Conservation (phyloP, 2,113 vertebrate species). For the Emydocephalus ijimae region DNA sequence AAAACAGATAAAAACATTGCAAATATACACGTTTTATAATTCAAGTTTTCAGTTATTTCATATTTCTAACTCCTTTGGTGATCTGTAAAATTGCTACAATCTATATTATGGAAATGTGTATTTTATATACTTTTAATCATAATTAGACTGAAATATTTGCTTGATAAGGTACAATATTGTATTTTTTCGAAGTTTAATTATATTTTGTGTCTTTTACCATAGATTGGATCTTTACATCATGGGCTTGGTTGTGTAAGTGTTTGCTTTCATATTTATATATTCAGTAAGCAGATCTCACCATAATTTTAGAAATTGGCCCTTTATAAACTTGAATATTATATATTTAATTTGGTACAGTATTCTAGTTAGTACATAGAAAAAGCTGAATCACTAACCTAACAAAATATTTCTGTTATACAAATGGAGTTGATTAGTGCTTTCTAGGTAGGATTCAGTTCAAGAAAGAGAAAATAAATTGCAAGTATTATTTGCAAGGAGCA, state of each 20-base stretch:
- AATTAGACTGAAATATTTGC: conserved; percentile 47
- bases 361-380: neutral
- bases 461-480: neutral
- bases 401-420: neutral
- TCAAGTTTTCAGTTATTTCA: neutral
- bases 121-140: conserved; percentile 56
- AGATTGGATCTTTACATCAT: conserved; percentile 96
- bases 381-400: neutral
- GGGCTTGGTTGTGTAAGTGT: conserved; percentile 96
- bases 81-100: neutral
- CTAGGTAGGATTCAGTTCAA: neutral
- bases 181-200: conserved; percentile 63
- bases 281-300: neutral
- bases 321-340: neutral
- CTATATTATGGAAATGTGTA: conserved; percentile 46
- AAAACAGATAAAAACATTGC: neutral
- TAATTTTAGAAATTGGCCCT: conserved; percentile 17
- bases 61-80: neutral
- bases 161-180: conserved; percentile 57
- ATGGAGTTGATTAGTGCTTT: neutral
- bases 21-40: neutral
- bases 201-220: conserved; percentile 63
- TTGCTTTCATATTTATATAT: conserved; percentile 40
- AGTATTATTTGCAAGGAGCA: neutral
- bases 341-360: neutral